Evolutionary conservation across 2,888 invertebrate species (phyloP).

Genomic region (Folsomia candida): DNA sequence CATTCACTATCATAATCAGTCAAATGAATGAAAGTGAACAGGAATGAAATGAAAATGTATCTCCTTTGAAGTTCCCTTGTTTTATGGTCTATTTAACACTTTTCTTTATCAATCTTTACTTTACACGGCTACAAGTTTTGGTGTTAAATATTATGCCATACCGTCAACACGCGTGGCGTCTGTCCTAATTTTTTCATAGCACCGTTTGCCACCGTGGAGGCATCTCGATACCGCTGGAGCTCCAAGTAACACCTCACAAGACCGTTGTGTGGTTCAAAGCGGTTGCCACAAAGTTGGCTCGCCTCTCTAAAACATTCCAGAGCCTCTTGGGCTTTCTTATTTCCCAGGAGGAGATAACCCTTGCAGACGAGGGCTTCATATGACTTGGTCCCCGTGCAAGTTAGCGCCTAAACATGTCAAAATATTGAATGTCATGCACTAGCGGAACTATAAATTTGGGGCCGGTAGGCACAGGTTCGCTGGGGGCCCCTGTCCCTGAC

Average conservation of each 20-base stretch:
- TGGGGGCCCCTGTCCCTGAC: too few species aligned
- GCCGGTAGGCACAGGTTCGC: too few species aligned
- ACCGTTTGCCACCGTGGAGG: conserved; percentile 67
- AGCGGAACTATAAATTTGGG: too few species aligned
- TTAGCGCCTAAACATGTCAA: conserved; percentile 37
- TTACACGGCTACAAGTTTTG: too few species aligned
- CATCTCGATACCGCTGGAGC: conserved; percentile 68
- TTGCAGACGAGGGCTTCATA: conserved; percentile 72
- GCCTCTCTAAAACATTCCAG: conserved; percentile 67
- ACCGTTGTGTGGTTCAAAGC: conserved; percentile 75
- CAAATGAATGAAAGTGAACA: too few species aligned
- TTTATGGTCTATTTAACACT: background rate
- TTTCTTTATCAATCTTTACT: too few species aligned
- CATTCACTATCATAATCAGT: too few species aligned
- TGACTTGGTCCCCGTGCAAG: conserved; percentile 37
- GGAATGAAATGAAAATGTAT: too few species aligned
- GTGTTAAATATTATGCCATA: too few species aligned
- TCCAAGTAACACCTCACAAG: conserved; percentile 71
- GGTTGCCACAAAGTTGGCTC: conserved; percentile 61
- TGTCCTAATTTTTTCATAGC: conserved; percentile 71
- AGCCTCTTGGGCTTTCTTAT: conserved; percentile 67
- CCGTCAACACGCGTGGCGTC: conserved; percentile 70
- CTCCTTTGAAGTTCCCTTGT: too few species aligned
- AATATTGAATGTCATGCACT: too few species aligned
- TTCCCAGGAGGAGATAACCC: conserved; percentile 65